A percentile compares a stretch with the other conserved stretches of the same genome.
Evolutionary conservation across 2,113 vertebrate genomes (phyloP).

Genomic region (Anhinga rufa): DNA sequence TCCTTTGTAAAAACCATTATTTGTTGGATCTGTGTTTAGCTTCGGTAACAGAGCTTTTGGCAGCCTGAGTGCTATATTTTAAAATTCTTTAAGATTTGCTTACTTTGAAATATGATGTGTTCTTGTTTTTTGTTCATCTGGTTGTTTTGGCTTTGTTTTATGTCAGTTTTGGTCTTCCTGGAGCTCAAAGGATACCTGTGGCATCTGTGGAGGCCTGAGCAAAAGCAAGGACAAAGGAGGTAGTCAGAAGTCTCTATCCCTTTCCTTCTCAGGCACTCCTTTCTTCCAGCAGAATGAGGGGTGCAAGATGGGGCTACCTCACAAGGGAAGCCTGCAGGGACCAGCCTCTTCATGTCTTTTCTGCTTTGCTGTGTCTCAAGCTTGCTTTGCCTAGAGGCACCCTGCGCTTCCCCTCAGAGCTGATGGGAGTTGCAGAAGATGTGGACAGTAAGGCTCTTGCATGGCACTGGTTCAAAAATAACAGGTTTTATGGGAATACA

Average conservation of each 20-base stretch:
- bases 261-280: neutral
- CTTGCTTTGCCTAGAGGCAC: neutral
- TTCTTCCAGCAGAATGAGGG: neutral
- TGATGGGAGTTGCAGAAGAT: neutral
- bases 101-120: fast-evolving
- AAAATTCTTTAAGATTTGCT: neutral
- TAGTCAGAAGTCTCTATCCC: neutral
- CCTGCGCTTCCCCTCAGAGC: neutral
- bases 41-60: neutral
- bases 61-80: neutral
- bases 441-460: neutral
- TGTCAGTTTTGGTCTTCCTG: neutral
- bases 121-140: neutral
- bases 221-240: neutral
- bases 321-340: neutral
- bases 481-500: neutral
- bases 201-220: neutral
- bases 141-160: neutral
- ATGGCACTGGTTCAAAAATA: neutral
- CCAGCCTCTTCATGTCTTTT: neutral
- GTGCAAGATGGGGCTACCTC: neutral
- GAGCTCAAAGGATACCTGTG: neutral
- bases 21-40: neutral
- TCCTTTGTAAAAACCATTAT: neutral
- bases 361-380: neutral